phyloP scores from a whole-genome alignment of 2,888 invertebrate genomes.

The Drosophila hawaiiensis region DNA sequence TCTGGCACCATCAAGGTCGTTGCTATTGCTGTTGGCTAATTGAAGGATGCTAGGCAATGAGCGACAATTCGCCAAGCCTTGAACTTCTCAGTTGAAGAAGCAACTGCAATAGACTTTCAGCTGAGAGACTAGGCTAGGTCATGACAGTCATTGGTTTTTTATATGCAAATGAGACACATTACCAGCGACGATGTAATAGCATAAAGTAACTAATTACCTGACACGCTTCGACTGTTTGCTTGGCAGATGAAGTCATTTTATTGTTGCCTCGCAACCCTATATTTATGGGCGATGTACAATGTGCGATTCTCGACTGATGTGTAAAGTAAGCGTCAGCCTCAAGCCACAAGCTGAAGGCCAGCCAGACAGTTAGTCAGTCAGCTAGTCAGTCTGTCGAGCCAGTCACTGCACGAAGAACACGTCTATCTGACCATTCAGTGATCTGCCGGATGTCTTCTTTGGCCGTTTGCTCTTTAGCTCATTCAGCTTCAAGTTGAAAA shows the following conservation, averaged over 20 bases:
- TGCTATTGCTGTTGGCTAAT: constrained; percentile 52
- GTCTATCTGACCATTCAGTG: constrained; percentile 51
- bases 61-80: constrained; percentile 76
- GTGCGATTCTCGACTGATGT: constrained; percentile 54
- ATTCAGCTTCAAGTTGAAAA: constrained; percentile 33
- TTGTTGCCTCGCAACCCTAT: constrained; percentile 50
- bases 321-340: constrained; percentile 37
- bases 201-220: constrained; percentile 65
- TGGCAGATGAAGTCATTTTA: constrained; percentile 71
- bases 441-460: constrained; percentile 74
- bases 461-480: constrained; percentile 19
- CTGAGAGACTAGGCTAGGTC: constrained; percentile 41
- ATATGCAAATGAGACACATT: constrained; percentile 68
- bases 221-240: constrained; percentile 71
- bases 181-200: constrained; percentile 54
- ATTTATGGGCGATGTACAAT: constrained; percentile 26
- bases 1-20: constrained; percentile 59
- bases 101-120: constrained; percentile 17
- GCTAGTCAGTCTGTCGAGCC: constrained; percentile 20
- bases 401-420: constrained; percentile 52
- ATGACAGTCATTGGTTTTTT: constrained; percentile 48
- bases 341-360: constrained; percentile 54
- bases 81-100: constrained; percentile 60
- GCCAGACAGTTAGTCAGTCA: constrained; percentile 11
- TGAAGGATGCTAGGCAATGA: constrained; percentile 69